These are phyloP conservation scores for Myotis daubentonii DNA, from an alignment of 2,797 vertebrate species.

Conservation along the genomic window DNA sequence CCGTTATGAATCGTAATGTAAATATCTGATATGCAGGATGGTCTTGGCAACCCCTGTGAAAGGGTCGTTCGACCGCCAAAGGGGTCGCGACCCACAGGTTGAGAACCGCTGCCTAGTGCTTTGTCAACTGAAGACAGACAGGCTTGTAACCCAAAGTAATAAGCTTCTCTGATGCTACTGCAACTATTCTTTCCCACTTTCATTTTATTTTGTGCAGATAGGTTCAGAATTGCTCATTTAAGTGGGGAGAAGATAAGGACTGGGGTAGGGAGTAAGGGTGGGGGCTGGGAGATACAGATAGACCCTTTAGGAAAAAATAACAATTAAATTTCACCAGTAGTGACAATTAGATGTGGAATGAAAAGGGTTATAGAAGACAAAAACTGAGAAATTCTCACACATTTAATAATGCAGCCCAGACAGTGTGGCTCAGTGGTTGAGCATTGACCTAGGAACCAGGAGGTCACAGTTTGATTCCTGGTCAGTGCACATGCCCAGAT, in stretches of 20 bases:
- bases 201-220: not conserved
- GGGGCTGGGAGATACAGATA: not conserved
- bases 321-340: not conserved
- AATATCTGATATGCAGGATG: too few species aligned
- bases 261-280: too few species aligned
- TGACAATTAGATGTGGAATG: not conserved
- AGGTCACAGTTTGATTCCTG: too few species aligned
- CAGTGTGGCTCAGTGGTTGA: too few species aligned
- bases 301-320: not conserved
- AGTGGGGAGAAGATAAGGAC: not conserved
- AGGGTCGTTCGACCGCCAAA: too few species aligned
- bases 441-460: too few species aligned
- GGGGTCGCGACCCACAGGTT: too few species aligned
- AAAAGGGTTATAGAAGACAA: not conserved
- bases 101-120: not conserved
- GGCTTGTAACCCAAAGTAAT: not conserved
- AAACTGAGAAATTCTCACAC: slow-evolving; percentile 25
- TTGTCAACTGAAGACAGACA: not conserved
- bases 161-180: not conserved
- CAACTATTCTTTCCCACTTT: not conserved
- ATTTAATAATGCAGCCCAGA: not conserved
- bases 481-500: too few species aligned
- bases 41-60: too few species aligned
- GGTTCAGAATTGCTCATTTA: not conserved
- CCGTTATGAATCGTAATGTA: too few species aligned